These are phyloP conservation scores for Leptopilina drosophilae DNA, from an alignment of 2,888 invertebrate species.

Conservation along the genomic window DNA sequence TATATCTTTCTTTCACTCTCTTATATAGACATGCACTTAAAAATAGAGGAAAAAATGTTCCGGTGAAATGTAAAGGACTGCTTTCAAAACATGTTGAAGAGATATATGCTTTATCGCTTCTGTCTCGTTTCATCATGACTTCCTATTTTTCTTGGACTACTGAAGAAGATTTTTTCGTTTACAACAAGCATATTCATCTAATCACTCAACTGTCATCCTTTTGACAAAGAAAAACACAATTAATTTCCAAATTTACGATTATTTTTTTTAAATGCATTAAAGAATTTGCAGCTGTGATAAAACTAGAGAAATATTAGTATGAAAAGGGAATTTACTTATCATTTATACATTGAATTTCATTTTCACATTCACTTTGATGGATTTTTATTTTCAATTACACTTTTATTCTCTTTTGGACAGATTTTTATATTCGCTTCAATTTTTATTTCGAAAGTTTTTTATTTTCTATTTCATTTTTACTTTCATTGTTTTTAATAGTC, in stretches of 20 bases:
- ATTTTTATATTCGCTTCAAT: too few species aligned
- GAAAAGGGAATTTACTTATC: too few species aligned
- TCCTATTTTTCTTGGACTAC: conserved; percentile 35
- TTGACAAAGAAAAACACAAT: background rate
- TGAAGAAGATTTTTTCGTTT: conserved; percentile 1
- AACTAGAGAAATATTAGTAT: too few species aligned
- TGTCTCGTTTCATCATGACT: conserved; percentile 21
- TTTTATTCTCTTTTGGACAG: too few species aligned
- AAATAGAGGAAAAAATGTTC: background rate
- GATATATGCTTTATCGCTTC: conserved; percentile 9
- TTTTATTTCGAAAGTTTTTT: too few species aligned
- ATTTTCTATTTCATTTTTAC: too few species aligned
- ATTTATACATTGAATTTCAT: too few species aligned
- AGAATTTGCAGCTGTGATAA: too few species aligned
- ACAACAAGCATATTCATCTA: background rate
- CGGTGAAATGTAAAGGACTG: conserved; percentile 33
- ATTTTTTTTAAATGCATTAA: background rate
- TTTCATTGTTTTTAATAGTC: too few species aligned
- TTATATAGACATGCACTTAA: too few species aligned
- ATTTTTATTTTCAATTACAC: too few species aligned
- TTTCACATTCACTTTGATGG: too few species aligned
- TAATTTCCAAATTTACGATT: conserved; percentile 6
- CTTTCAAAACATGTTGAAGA: conserved; percentile 36
- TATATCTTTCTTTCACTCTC: background rate
- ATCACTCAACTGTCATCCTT: background rate